Base-by-base conservation (phyloP, 2,888 invertebrate species). In the Eilema sororculum region DNA sequence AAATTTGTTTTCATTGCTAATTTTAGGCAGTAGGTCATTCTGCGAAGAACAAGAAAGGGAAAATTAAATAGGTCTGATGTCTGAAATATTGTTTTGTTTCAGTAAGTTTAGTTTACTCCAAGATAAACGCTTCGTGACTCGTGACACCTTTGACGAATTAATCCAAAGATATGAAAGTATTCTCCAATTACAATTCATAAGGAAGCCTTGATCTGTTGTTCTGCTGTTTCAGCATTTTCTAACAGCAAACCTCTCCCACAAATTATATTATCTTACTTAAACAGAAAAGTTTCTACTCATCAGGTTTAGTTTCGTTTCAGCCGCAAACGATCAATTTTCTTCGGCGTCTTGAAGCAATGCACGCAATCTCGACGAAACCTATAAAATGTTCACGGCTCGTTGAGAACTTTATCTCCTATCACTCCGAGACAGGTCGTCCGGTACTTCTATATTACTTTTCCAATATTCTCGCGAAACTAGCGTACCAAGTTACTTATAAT, bases 391-490 rank as follows among this genome's bases (percentile, higher is more conserved):
- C 64, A 71, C 67, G 65, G 58, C 66, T 71, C 37, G 56, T 72
- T 75, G 59, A 75, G 65, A 73, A 69, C 30, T 71, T 76, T 74
- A 78, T 74, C 71, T 67, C 65, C 75, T 68, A 69, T 77, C 57
- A 61, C 65, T 58, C 59, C 28, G 22, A 68, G 57, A 16, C 68
- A 66, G 57, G 60, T 65, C 67, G 62, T 65, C 33, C n/a, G 25
- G 57, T 63, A 46, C 75, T 33, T 25, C 33, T 57, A 68, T 56
- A 56, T 61, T 61, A 68, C 33, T 56, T 62, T 68, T 22, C 52
- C 62, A 52, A 68, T 62, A 62, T 62, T 22, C 56, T 65, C 16
- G 13, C 13, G 46, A 63, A 20, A 46, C 16, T 24, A 16, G 12
- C 25, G 12, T 64, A 46, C 25, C 20, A 20, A 46, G 57, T 52